A percentile compares a stretch with the other conserved stretches of the same genome.
These are phyloP conservation scores for Tupaia chinensis DNA, from an alignment of 2,113 vertebrate species.

Conservation along the genomic window DNA sequence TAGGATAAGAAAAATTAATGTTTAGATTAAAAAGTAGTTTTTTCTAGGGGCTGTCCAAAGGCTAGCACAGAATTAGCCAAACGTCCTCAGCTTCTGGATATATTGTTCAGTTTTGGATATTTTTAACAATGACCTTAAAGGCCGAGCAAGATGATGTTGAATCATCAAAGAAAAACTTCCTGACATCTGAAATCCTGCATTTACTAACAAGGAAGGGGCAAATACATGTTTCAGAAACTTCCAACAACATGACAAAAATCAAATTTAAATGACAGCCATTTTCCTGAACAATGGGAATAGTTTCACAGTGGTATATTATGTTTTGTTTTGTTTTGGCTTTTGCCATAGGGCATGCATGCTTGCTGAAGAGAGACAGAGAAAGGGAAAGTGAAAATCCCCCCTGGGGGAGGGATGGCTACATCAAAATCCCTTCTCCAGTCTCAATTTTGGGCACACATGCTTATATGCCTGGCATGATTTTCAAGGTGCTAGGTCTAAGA, in stretches of 20 bases:
- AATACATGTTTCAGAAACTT: background rate
- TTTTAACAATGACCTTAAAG: slow-evolving; percentile 35
- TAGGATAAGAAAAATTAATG: background rate
- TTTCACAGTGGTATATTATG: background rate
- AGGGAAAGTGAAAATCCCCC: too few species aligned
- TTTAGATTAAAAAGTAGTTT: background rate
- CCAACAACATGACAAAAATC: background rate
- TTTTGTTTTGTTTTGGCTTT: too few species aligned
- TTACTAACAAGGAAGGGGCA: background rate
- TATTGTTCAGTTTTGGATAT: background rate
- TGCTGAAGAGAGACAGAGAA: too few species aligned
- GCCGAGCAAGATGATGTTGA: background rate
- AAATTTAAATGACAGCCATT: slow-evolving; percentile 49
- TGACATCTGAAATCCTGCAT: background rate
- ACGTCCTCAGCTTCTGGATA: background rate
- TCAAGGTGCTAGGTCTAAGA: too few species aligned
- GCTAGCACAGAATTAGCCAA: slow-evolving; percentile 2
- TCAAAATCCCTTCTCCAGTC: too few species aligned
- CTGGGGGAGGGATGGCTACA: too few species aligned
- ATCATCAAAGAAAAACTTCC: background rate
- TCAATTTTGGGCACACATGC: too few species aligned
- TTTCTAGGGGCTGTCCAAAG: background rate
- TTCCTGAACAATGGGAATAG: slow-evolving; percentile 40
- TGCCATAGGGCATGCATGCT: too few species aligned
- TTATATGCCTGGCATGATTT: too few species aligned